Conservation (phyloP, 2,113 vertebrate species). For the Thalassarche chlororhynchos region DNA sequence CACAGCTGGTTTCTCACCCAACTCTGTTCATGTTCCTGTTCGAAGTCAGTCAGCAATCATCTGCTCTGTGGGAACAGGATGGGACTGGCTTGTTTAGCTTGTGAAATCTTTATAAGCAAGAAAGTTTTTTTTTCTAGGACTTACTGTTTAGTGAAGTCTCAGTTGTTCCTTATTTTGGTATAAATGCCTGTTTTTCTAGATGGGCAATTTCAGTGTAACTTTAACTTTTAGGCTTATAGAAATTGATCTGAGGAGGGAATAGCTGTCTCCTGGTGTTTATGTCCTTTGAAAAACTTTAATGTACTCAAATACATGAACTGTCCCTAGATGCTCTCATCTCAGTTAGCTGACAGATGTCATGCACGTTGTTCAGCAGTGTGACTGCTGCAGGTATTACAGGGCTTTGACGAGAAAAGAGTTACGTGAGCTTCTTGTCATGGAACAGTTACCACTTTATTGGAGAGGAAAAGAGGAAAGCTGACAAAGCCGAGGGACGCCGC, state of each 20-base stretch:
- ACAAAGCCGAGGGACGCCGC: fast-evolving
- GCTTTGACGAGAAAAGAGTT: neutral
- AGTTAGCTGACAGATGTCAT: fast-evolving
- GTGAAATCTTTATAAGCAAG: neutral
- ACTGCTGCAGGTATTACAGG: fast-evolving
- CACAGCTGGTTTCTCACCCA: neutral
- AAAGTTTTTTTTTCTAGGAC: neutral
- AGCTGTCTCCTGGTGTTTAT: fast-evolving
- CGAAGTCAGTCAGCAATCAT: neutral
- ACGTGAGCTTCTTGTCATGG: neutral
- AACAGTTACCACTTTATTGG: neutral
- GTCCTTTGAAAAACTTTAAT: neutral
- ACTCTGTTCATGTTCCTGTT: neutral
- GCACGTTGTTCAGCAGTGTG: fast-evolving
- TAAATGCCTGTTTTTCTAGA: neutral
- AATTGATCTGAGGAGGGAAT: fast-evolving
- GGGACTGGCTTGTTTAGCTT: neutral
- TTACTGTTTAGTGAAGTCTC: neutral
- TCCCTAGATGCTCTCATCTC: fast-evolving
- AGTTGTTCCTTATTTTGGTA: neutral
- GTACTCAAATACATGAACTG: fast-evolving
- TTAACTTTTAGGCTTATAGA: neutral
- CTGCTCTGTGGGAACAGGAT: neutral
- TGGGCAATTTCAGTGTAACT: neutral
- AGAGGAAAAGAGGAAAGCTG: neutral